These are phyloP conservation scores for Terrapene triunguis DNA, from an alignment of 2,113 vertebrate species.

Conservation along the genomic window DNA sequence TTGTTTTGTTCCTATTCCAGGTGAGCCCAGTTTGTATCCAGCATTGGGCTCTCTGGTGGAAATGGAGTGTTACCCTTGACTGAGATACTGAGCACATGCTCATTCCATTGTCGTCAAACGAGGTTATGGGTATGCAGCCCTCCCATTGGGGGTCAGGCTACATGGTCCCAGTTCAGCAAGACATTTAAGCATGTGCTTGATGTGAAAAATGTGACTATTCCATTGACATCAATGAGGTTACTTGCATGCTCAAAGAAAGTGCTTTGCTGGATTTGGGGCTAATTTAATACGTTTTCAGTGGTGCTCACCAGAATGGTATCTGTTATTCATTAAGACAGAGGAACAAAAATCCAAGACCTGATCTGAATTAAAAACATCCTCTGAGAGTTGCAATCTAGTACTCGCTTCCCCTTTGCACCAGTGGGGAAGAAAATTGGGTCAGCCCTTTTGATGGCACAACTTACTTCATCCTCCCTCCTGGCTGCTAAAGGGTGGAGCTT, in stretches of 20 bases:
- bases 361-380: rapidly evolving
- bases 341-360: not conserved
- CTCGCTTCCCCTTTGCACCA: not conserved
- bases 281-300: not conserved
- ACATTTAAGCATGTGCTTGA: not conserved
- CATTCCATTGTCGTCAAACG: constrained; percentile 9
- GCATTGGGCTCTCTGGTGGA: constrained; percentile 43
- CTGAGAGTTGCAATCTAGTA: not conserved
- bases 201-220: not conserved
- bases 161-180: not conserved
- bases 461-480: not conserved
- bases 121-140: not conserved
- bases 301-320: not conserved
- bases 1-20: constrained; percentile 8
- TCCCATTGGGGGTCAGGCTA: not conserved
- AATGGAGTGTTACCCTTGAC: constrained; percentile 9
- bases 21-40: constrained; percentile 40
- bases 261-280: not conserved
- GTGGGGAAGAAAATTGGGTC: not conserved
- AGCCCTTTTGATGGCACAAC: not conserved
- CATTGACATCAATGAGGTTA: constrained; percentile 32
- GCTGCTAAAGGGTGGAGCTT: not conserved
- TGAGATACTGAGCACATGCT: constrained; percentile 6
- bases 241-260: constrained; percentile 1
- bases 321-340: not conserved